Base-by-base conservation (phyloP, 2,888 invertebrate genomes). In the Tenthredo notha region DNA sequence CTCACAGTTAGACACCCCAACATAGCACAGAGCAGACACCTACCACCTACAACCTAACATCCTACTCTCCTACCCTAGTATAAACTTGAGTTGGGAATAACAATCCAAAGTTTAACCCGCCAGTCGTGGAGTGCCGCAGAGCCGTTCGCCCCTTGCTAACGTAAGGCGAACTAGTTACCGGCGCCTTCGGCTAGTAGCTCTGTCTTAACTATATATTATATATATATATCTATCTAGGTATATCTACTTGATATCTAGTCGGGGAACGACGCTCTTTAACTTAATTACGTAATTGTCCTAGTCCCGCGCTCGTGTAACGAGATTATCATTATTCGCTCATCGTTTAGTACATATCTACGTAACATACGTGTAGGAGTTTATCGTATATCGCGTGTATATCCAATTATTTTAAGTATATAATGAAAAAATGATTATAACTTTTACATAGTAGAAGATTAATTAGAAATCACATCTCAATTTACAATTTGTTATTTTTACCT, bases 301-400 rank as follows among this genome's bases (percentile, higher is more conserved):
- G 54, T 37, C 70, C 2, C 75, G 43, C 18, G 43, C 25, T 29
- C 15, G 61, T 21, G 5, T 61, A 80, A 80, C 61, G 15, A 61
- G 80, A 80, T 80, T 80, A 80, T 40, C 61, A 80, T 80, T 80
- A 37, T 54, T 54, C 61, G 50, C 54, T 78, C 54, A 58, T 33
- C 58, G 50, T 40, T 37, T 6, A 29, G 15, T 50, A 33, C 40
- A 74, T 43, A 21, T 7, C 9, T 67, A 25, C 5, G 5, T 65
- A 0, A 25, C 21, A 4, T 29, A 25, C 29, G 15, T 10, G 29
- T 7, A 67, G 21, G 4, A 29, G 67, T 67, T 67, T 67, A 29
- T 5, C 54, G n/a, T 54, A n/a, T n/a, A n/a, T n/a, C 54, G 54
- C 54, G 18, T 50, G 6, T 50, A 50, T 50, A 50, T 50, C 50